Conservation (phyloP, 2,888 invertebrate species). For the Eueremaeus valkanovi region DNA sequence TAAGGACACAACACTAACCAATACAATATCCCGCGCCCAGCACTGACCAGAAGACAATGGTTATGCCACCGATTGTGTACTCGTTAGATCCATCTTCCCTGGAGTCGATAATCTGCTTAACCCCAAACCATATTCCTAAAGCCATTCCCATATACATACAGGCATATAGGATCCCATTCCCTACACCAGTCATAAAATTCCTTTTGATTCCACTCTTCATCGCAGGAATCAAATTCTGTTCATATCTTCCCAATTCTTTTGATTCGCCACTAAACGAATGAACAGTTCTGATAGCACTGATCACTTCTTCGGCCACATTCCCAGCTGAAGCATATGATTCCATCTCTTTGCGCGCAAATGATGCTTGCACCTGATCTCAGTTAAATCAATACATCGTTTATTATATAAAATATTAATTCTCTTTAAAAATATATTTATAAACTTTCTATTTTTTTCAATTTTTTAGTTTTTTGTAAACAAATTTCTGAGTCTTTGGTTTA, state of each 20-base stretch:
- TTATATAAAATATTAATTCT: no score
- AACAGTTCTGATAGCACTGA: constrained; percentile 67
- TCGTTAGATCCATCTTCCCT: constrained; percentile 5
- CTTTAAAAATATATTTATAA: no score
- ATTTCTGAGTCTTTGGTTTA: no score
- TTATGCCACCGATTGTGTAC: constrained; percentile 29
- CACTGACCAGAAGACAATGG: constrained; percentile 48
- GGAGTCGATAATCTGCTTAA: constrained; percentile 39
- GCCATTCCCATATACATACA: constrained; percentile 63
- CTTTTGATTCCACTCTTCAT: constrained; percentile 62
- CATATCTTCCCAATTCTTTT: constrained; percentile 67
- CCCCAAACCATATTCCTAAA: constrained; percentile 73
- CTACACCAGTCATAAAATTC: constrained; percentile 65
- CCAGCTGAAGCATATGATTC: constrained; percentile 68
- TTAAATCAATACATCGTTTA: no score
- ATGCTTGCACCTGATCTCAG: constrained; percentile 49
- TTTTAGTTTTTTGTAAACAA: no score
- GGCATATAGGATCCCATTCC: constrained; percentile 65
- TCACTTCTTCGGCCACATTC: constrained; percentile 70
- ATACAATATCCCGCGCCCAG: constrained; percentile 57
- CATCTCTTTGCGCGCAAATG: constrained; percentile 41
- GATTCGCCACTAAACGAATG: constrained; percentile 71
- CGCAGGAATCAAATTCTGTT: constrained; percentile 61
- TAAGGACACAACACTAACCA: constrained; percentile 64
- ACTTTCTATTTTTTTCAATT: no score